These are phyloP conservation scores for Ophioninae sp. DNA, from an alignment of 2,888 invertebrate genomes.

Conservation along the genomic window DNA sequence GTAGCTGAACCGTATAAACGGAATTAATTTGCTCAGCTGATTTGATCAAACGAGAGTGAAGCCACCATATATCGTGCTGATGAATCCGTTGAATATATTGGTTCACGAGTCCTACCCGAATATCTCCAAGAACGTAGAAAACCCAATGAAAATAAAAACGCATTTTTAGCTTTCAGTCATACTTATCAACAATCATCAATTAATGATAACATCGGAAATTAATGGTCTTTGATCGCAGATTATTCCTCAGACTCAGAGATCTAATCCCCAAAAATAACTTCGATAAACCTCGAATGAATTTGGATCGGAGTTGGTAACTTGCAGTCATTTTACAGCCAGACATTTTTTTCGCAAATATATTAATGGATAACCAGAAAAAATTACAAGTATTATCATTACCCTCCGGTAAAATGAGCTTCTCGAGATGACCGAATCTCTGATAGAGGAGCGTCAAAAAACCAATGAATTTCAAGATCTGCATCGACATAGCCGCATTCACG, in stretches of 20 bases:
- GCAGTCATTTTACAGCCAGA: background rate
- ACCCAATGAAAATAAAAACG: background rate
- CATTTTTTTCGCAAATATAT: background rate
- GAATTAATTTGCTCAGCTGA: constrained; percentile 70
- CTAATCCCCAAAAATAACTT: background rate
- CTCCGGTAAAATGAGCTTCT: constrained; percentile 44
- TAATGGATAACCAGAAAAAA: background rate
- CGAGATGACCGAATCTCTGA: constrained; percentile 59
- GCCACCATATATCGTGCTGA: constrained; percentile 70
- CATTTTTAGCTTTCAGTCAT: background rate
- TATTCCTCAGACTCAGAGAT: background rate
- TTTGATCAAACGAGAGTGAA: constrained; percentile 67
- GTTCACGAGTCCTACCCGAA: constrained; percentile 54
- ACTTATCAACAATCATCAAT: background rate
- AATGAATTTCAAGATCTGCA: constrained; percentile 69
- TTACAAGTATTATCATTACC: background rate
- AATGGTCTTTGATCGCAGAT: background rate
- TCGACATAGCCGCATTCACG: constrained; percentile 63
- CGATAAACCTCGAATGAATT: background rate
- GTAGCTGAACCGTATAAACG: constrained; percentile 67
- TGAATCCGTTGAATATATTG: constrained; percentile 50
- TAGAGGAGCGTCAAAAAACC: constrained; percentile 57
- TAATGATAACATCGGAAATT: background rate
- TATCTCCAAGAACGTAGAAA: constrained; percentile 32
- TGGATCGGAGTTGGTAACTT: background rate